Evolutionary conservation across 2,888 invertebrate species (phyloP).

Genomic region (Labia minor): DNA sequence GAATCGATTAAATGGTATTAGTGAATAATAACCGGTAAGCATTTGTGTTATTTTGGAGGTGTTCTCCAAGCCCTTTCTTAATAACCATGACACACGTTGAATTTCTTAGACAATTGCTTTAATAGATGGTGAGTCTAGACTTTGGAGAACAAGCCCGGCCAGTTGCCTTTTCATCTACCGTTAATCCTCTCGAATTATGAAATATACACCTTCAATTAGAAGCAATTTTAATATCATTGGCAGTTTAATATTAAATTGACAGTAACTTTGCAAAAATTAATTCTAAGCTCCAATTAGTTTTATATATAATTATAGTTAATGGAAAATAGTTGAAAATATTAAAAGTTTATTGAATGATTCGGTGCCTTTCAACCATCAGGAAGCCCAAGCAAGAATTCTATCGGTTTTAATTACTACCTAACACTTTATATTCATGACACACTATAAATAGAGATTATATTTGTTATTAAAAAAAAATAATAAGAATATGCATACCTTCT

Average conservation of each 20-base stretch:
- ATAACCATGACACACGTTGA: neutral
- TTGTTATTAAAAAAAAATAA: no score
- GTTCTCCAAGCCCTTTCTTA: neutral
- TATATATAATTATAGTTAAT: no score
- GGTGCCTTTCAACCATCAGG: no score
- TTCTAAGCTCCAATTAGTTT: no score
- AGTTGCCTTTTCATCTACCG: neutral
- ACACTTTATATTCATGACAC: no score
- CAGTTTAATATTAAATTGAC: neutral
- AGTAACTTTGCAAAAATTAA: no score
- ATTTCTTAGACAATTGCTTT: neutral
- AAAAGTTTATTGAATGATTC: no score
- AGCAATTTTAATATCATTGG: neutral
- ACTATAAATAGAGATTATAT: no score
- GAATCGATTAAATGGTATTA: neutral
- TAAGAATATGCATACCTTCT: no score
- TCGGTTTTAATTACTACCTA: no score
- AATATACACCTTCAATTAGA: conserved; percentile 8
- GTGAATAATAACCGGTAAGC: neutral
- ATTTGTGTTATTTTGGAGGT: neutral
- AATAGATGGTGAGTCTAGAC: neutral
- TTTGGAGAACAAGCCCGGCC: neutral
- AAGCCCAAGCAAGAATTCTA: no score
- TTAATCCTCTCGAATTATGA: conserved; percentile 17
- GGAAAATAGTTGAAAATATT: no score